Evolutionary conservation across 2,113 vertebrate genomes (phyloP).

Genomic region (Felis chaus): DNA sequence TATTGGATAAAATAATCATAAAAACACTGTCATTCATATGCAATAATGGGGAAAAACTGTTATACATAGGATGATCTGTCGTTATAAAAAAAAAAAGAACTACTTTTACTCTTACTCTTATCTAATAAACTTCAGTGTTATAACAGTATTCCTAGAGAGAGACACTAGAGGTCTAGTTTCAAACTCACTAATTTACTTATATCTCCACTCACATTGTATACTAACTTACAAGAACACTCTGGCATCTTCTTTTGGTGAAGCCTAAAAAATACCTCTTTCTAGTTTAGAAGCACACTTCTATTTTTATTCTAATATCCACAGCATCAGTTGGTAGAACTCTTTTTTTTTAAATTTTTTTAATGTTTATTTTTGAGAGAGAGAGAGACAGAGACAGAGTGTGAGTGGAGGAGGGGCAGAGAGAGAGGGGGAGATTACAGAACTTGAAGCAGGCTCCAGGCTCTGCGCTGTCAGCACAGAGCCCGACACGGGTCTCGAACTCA

Average conservation of each 20-base stretch:
- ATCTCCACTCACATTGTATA: not conserved
- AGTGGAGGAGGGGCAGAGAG: too few relatives aligned
- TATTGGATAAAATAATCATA: not conserved
- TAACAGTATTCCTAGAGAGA: not conserved
- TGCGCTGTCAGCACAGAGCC: too few relatives aligned
- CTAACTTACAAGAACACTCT: not conserved
- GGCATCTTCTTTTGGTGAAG: not conserved
- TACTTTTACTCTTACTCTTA: not conserved
- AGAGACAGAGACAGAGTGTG: too few relatives aligned
- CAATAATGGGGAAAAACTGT: not conserved
- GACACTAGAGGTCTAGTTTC: not conserved
- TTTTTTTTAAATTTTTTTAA: not conserved
- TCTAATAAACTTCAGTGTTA: constrained; percentile 4
- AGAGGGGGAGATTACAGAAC: too few relatives aligned
- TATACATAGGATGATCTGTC: not conserved
- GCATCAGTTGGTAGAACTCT: not conserved
- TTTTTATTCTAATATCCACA: not conserved
- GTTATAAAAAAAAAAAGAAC: not conserved
- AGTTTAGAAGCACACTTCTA: not conserved
- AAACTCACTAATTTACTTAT: not conserved
- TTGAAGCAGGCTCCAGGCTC: too few relatives aligned
- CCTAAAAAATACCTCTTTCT: not conserved
- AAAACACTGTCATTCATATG: not conserved
- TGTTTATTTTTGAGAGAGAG: too few relatives aligned
- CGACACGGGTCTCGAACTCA: too few relatives aligned